Conservation (phyloP, 1,140 invertebrate genomes). For the Drosophila bipectinata region DNA sequence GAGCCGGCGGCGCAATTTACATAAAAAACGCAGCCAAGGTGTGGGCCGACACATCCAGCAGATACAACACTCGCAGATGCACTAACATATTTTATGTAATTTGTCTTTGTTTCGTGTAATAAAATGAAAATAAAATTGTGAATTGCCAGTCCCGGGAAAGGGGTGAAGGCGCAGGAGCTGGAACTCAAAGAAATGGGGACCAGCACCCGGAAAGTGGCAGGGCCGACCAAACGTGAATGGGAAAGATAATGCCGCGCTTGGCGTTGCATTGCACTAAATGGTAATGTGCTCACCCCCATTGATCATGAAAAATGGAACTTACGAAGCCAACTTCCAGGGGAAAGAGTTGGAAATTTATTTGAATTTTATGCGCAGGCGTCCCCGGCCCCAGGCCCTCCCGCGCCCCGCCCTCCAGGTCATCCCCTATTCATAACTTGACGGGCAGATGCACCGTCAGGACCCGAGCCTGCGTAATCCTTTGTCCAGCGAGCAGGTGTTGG, state of each 20-base stretch:
- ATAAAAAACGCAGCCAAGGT: slow-evolving; percentile 77
- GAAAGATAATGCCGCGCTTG: slow-evolving; percentile 29
- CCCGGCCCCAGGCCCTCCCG: slow-evolving; percentile 11
- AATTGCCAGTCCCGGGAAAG: slow-evolving; percentile 48
- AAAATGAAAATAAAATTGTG: slow-evolving; percentile 80
- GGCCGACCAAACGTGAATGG: slow-evolving; percentile 41
- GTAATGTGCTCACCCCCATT: slow-evolving; percentile 59
- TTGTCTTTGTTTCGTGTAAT: slow-evolving; percentile 83
- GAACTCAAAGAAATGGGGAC: slow-evolving; percentile 4
- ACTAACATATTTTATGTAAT: slow-evolving; percentile 80
- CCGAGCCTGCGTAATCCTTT: slow-evolving; percentile 40
- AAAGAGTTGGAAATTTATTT: slow-evolving; percentile 82
- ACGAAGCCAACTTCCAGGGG: slow-evolving; percentile 24
- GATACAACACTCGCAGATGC: slow-evolving; percentile 32
- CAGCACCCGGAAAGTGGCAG: slow-evolving; percentile 48
- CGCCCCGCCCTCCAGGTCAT: not conserved
- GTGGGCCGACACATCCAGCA: slow-evolving; percentile 60
- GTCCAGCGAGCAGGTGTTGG: slow-evolving; percentile 41
- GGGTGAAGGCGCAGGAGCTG: slow-evolving; percentile 14
- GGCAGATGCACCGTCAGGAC: slow-evolving; percentile 31
- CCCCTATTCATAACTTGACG: slow-evolving; percentile 18
- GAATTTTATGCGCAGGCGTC: slow-evolving; percentile 75
- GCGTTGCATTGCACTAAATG: slow-evolving; percentile 33
- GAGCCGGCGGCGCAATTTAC: slow-evolving; percentile 68
- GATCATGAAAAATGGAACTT: slow-evolving; percentile 74